Evolutionary conservation across 2,888 invertebrate genomes (phyloP), one percentile per base, ranked within the genome.

Genomic region (Spilarctia lutea): DNA sequence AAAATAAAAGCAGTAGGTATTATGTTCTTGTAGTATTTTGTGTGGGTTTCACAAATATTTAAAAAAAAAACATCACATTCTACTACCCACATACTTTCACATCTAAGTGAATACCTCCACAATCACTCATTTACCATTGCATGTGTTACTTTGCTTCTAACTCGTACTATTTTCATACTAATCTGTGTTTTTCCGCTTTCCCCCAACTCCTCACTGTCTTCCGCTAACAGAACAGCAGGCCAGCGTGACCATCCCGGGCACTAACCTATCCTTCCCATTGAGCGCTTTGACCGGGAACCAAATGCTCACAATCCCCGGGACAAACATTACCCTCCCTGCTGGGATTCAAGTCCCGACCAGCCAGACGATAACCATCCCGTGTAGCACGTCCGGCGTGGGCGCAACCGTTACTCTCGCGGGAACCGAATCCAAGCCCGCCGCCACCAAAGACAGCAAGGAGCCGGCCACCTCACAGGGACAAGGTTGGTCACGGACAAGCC

Each of bases 161-260:
- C 90, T 80, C 76, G 79, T 84, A 87, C 89, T 89, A 88, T 87
- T 89, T 83, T 90, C 93, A 90, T 94, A 95, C 95, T 95, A 95
- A 95, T 95, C 87, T 90, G 85, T 93, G 91, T 93, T 92, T 91
- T 92, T 90, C 91, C 91, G 87, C 88, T 79, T 87, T 85, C 84
- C 87, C 88, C 88, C 85, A 27, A 7, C 30, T 18, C 87, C 79
- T 87, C 82, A 75, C 70, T 72, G 72, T 63, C 66, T 63, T 48
- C 85, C 87, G 88, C 91, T 91, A 91, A 91, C 95, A 95, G 96
- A 96, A 87, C 96, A 95, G 87, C 94, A 94, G 90, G 94, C 97
- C 81, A 94, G 96, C 79, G 92, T 97, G 85, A 96, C 96, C 72
- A 96, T 97, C 85, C 97, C 97, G 75, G 97, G 97, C 89, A 97